Percentiles rank a stretch among this genome's conserved stretches.
phyloP scores from a whole-genome alignment of 92 coral and sea anemone genomes.

The Parazoanthus swiftii region DNA sequence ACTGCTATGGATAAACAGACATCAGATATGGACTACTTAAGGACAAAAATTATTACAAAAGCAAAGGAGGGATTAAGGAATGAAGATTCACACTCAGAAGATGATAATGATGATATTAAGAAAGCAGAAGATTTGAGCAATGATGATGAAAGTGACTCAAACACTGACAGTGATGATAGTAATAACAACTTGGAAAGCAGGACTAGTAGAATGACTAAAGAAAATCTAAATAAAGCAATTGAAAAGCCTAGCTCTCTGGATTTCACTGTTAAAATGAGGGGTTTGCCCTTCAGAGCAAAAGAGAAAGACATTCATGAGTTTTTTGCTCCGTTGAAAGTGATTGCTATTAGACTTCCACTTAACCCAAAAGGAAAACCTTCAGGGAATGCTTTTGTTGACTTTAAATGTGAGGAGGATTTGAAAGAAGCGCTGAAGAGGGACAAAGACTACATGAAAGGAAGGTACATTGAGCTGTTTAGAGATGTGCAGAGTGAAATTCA shows the following conservation, averaged over 20 bases:
- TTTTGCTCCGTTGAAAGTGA: slow-evolving; percentile 74
- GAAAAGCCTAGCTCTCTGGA: slow-evolving; percentile 4
- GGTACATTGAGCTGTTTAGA: slow-evolving; percentile 89
- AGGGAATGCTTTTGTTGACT: slow-evolving; percentile 93
- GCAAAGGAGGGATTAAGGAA: slow-evolving; percentile 3
- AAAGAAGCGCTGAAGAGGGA: slow-evolving; percentile 85
- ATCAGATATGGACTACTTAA: slow-evolving; percentile 96
- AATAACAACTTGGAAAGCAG: neutral
- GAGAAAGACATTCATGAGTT: slow-evolving; percentile 79
- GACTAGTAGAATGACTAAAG: neutral
- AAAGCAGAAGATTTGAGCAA: slow-evolving; percentile 4
- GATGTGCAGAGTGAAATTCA: slow-evolving; percentile 51
- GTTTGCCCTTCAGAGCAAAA: slow-evolving; percentile 83
- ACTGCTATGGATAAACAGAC: slow-evolving; percentile 46
- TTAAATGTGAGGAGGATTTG: slow-evolving; percentile 65
- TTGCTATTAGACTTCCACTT: slow-evolving; percentile 69
- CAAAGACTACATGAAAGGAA: slow-evolving; percentile 80
- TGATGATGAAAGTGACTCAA: slow-evolving; percentile 24
- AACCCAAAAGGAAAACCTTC: slow-evolving; percentile 71
- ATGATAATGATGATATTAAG: neutral
- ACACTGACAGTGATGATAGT: slow-evolving; percentile 8
- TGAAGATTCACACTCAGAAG: slow-evolving; percentile 11
- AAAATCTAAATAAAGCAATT: slow-evolving; percentile 16
- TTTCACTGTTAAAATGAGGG: slow-evolving; percentile 91
- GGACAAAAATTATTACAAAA: slow-evolving; percentile 64